Base-by-base conservation (phyloP, 2,888 invertebrate genomes). In the Chrysotoxum bicinctum region DNA sequence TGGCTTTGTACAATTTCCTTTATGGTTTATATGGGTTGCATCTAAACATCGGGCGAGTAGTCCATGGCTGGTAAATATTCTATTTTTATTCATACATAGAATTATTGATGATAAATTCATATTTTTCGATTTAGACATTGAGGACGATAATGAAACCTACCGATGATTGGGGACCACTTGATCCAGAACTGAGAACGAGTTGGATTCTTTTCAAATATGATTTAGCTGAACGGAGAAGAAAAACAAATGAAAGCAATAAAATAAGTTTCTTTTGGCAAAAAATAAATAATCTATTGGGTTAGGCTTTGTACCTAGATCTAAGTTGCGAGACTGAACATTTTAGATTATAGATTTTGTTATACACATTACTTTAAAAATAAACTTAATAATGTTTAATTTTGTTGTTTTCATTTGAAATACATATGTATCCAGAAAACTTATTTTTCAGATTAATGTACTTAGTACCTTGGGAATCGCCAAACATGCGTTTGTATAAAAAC, bases 121-220 rank as follows among this genome's bases (percentile, higher is more conserved):
- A 64, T 52, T 3, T 14, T 19, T 37, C 45, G 23, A 8, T 48
- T n/a, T 14, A 86, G 86, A 82, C 82, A 45, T 64, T 91, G 94
- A 50, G 94, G 93, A 92, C 75, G 88, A 93, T 48, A 92, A 93
- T 94, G 89, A 90, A 92, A 48, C 92, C 93, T 48, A 93, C 92
- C 74, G 89, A 91, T 14, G 91, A 93, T 6, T 96, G 96, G 95
- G 95, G 95, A 0, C 96, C 96, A 0, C 91, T 91, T 9, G 93
- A 94, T 79, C 90, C 92, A 0, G 91, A 93, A 32, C 92, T 90
- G 0, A 92, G 92, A 37, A 93, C 93, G 32, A 93, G 94, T 84
- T 96, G 95, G 95, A 89, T 90, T 1, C 92, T 93, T n/a, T 94
- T 93, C 89, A 93, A 94, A 76, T 90, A 89, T 1, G 91, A 93